Base-by-base conservation (phyloP, 2,888 invertebrate species). In the Trissonchulus latispiculum region DNA sequence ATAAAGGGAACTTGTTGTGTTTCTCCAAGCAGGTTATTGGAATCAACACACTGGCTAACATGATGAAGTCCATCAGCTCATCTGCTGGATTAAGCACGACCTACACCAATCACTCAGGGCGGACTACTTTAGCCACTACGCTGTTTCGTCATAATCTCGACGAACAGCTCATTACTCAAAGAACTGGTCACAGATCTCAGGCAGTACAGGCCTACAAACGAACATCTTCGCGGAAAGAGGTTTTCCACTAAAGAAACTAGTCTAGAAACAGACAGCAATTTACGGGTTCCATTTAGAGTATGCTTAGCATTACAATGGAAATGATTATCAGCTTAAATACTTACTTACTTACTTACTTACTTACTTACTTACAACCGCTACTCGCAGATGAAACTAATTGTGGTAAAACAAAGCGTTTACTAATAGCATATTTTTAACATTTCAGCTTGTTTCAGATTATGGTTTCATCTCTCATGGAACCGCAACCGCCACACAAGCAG, bases 21-120 rank as follows among this genome's bases (percentile, higher is more conserved):
- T 48, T 48, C 23, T 48, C 48, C 8, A 48, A 48, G 23, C 48
- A 48, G 48, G 8, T 48, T 23, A 48, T 48, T 48, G 48, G 48
- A 15, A 23, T 23, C 48, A 48, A 48, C 48, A 48, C 48, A 8
- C 23, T 48, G 23, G 48, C 8, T 48, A 15, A 8, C 48, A 48
- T 48, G 48, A 48, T 48, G 8, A 48, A 48, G 23, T 15, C 8
- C 23, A 48, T 15, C 23, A 15, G 48, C 23, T 8, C 23, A 8
- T 8, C 48, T 64, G 66, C 66, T 64, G n/a, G n/a, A 15, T 15
- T 64, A 32, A 33, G 15, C 8, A 28, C 31, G 8, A 29, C 8
- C n/a, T 64, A 64, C n/a, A 64, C 66, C n/a, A 64, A 64, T 64
- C 66, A 64, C n/a, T 64, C 66, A 32, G 66, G 66, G 8, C 8